Evolutionary conservation across 2,888 invertebrate genomes (phyloP).

Genomic region (Eulithis testata): DNA sequence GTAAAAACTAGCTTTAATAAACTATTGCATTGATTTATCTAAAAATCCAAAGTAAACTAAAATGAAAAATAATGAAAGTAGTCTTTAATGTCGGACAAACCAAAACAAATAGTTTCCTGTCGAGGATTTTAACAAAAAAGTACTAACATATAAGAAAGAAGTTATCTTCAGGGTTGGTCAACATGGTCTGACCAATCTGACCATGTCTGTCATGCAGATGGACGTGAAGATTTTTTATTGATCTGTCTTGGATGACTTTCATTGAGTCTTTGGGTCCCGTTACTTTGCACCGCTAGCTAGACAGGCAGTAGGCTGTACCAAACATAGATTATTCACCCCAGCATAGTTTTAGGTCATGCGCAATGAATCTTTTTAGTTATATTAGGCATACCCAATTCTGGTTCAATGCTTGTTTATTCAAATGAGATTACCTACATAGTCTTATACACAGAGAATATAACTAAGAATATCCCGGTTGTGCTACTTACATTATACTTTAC

Average conservation of each 20-base stretch:
- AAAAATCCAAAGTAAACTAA: no score
- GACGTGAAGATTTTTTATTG: conserved; percentile 24
- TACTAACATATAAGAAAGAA: no score
- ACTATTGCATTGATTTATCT: no score
- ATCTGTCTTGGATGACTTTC: conserved; percentile 37
- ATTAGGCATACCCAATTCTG: conserved; percentile 56
- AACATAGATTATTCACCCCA: conserved; percentile 61
- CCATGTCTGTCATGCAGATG: no score
- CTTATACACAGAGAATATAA: conserved; percentile 5
- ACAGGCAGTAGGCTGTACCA: conserved; percentile 25
- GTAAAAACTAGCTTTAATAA: no score
- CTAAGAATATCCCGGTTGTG: conserved; percentile 6
- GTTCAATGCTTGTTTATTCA: conserved; percentile 20
- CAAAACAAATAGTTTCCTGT: no score
- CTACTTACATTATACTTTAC: not conserved
- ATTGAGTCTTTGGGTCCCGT: conserved; percentile 53
- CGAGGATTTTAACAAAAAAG: no score
- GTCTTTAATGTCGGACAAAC: no score
- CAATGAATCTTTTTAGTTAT: conserved; percentile 55
- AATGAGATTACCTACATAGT: conserved; percentile 17
- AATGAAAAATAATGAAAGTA: no score
- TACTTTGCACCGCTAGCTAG: conserved; percentile 51
- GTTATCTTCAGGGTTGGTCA: no score
- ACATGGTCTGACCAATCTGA: no score
- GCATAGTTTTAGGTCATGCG: conserved; percentile 58